Evolutionary conservation across 2,113 vertebrate species (phyloP), one percentile per base, ranked within the genome.

Genomic region (Nyctibius bracteatus): DNA sequence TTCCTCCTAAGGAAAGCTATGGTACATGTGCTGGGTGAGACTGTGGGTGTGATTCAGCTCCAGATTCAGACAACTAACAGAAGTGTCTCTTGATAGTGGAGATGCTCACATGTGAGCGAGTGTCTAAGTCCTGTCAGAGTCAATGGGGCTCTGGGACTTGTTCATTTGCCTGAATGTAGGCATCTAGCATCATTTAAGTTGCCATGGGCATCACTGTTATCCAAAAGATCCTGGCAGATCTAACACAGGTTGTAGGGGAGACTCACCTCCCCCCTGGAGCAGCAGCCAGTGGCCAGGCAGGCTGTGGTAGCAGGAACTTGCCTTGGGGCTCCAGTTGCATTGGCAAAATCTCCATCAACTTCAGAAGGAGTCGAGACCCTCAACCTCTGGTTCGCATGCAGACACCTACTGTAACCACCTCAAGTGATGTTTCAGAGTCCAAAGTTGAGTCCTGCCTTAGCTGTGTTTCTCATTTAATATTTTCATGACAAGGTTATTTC

Each of bases 301-400:
- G 25, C n/a, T 71, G 27, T 0, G 0, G 8, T 9, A n/a, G 41
- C 33, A 47, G 70, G 33, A 82, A 52, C 19, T 7, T 39, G 35
- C 57, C 14, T 16, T 43, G 21, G 68, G 59, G 54, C 41, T 91
- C n/a, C 4, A 4, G 5, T 10, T 0, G 1, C 2, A 1, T 25
- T 52, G 82, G 30, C 25, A 85, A 91, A 82, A 31, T 68, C 33
- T 72, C 12, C 72, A n/a, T 31, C 17, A 19, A 15, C 11, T 62
- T 47, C 12, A n/a, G 39, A 1, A 2, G 22, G 27, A 80, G 14
- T 9, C 52, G 59, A 92, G 46, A 44, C 18, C 31, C n/a, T 24
- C 18, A 16, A 17, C 17, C 14, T 14, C 30, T 0, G 0, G 31
- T 7, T 88, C 1, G 0, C 0, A 2, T 30, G 43, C 21, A 71